Evolutionary conservation across 2,797 vertebrate species (phyloP), one percentile per base, ranked within the genome.

Genomic region (Chelon auratus): DNA sequence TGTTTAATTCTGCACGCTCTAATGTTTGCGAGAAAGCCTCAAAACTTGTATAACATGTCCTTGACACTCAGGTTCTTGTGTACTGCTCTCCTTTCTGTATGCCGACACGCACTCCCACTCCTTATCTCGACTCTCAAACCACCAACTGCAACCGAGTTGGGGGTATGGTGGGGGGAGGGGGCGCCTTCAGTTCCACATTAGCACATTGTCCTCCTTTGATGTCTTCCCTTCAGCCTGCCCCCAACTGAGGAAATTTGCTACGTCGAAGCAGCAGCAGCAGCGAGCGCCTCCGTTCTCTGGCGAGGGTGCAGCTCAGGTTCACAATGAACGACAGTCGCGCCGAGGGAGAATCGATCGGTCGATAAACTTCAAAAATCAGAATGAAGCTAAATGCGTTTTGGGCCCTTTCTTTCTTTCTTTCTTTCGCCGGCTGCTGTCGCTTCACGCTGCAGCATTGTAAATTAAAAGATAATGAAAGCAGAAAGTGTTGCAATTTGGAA

Each of bases 171-270:
- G 30, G 5, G 30, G 30, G 30, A 6, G 30, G 58, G 69, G 45
- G 52, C 74, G 81, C 69, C 48, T 79, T 69, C 60, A 2, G 79
- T 83, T 90, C 83, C 82, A 86, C 86, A 68, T 86, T 81, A 82
- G 74, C 72, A 74, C 74, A 65, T 78, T 72, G 83, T 72, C 75
- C 54, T 75, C 60, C 82, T 89, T 92, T 91, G 87, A 91, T 87
- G 90, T 89, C 72, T 50, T 33, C 64, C 87, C 75, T 77, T 66
- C 68, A 70, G 83, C 58, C 64, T 75, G 76, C 70, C 88, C 82
- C 73, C 78, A 50, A 64, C 84, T 77, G 80, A 77, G 63, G 40
- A 12, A 80, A 84, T 86, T 75, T 50, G 73, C 74, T 72, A 81
- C 68, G 40, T 85, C 3, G 10, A 54, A 54, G 39, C 39, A 77